Percentiles rank a stretch among this genome's conserved stretches.
Evolutionary conservation across 2,113 vertebrate genomes (phyloP).

Genomic region (Microcebus griseorufus): DNA sequence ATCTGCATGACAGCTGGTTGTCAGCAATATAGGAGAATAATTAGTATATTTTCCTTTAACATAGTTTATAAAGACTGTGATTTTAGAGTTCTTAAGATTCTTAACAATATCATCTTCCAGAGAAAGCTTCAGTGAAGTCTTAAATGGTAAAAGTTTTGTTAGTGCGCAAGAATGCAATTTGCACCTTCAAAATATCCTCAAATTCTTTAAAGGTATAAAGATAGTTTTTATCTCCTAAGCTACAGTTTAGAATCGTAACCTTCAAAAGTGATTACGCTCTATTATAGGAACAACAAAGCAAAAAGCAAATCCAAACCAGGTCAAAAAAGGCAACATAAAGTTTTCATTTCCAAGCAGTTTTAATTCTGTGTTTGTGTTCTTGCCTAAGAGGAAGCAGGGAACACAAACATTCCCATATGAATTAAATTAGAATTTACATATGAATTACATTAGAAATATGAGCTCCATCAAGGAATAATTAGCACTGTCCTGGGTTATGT

Average conservation of each 20-base stretch:
- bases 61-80: neutral
- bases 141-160: neutral
- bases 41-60: neutral
- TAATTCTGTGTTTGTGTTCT: slow-evolving; percentile 84
- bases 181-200: slow-evolving; percentile 46
- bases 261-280: slow-evolving; percentile 69
- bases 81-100: neutral
- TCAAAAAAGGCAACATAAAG: slow-evolving; percentile 81
- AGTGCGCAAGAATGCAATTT: neutral
- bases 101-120: neutral
- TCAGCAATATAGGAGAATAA: neutral
- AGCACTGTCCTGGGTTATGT: slow-evolving; percentile 88
- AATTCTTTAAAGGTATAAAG: slow-evolving; percentile 56
- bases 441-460: slow-evolving; percentile 90
- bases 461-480: slow-evolving; percentile 89
- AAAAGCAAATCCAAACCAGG: slow-evolving; percentile 82
- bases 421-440: slow-evolving; percentile 90
- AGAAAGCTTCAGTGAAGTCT: neutral
- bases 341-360: slow-evolving; percentile 86
- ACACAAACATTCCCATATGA: slow-evolving; percentile 88
- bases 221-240: slow-evolving; percentile 28
- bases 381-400: slow-evolving; percentile 82
- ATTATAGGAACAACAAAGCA: slow-evolving; percentile 72
- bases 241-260: slow-evolving; percentile 29
- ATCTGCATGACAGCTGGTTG: neutral